Base-by-base conservation (phyloP, 2,797 vertebrate genomes). In the Gobio occitaniae region DNA sequence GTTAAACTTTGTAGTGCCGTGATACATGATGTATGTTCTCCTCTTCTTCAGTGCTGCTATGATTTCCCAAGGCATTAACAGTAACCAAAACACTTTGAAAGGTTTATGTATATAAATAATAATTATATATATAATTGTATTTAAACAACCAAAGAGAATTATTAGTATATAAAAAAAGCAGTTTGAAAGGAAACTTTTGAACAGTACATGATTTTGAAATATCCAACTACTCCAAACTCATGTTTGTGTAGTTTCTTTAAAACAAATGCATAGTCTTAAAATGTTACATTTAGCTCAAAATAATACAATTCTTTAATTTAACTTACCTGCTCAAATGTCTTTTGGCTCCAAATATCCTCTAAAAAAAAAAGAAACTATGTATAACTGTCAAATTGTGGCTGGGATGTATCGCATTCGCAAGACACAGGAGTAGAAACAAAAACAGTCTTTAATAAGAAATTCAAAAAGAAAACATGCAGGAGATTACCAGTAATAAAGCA, bases 1-100 rank as follows among this genome's bases (percentile, higher is more conserved):
- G 0, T 69, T 81, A 0, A 13, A 11, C 61, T 41, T 17, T 0
- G 75, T 86, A 17, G 90, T 90, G 1, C 89, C 89, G 13, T 91
- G 90, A 65, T 82, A 86, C 82, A 86, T 84, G 25, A 68, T 85
- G 74, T 50, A 83, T 12, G 0, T 32, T 68, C 75, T 78, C 0
- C 2, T 15, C 16, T 17, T 77, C 56, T 77, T 3, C 16, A 63
- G 4, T 12, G 10, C 15, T 36, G 65, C 15, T 68, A 32, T 3
- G 0, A 74, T 74, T 74, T 74, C 17, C 29, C 72, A 56, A 36
- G 29, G 10, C 29, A 19, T 76, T 71, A 41, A 44, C 69, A 47
- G 41, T 13, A n/a, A 15, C 19, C 2, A 44, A 41, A 47, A 11
- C 2, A 6, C 61, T 65, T 32, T 32, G 6, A 3, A 65, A 65